Evolutionary conservation across 2,888 invertebrate species (phyloP).

Genomic region (Hydrotaea cyrtoneurina): DNA sequence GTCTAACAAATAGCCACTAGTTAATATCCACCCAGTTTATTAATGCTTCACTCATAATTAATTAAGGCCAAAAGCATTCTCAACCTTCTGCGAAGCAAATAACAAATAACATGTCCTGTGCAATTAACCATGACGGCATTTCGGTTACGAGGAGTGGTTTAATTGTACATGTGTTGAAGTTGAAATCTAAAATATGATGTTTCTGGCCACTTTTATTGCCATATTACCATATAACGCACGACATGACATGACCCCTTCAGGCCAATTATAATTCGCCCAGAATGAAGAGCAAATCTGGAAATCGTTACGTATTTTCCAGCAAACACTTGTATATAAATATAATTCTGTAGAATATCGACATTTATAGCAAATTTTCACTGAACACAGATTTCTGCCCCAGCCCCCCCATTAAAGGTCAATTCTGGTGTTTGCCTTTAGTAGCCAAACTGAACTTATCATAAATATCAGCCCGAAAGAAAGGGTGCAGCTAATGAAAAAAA

Average conservation of each 20-base stretch:
- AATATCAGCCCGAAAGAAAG: background rate
- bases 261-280: conserved; percentile 2
- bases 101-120: background rate
- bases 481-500: background rate
- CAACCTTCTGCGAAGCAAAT: background rate
- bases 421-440: background rate
- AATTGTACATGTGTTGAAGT: background rate
- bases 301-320: conserved; percentile 8
- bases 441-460: background rate
- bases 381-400: conserved; percentile 20
- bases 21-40: background rate
- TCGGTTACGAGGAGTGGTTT: background rate
- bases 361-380: conserved; percentile 19
- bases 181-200: background rate
- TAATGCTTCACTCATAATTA: background rate
- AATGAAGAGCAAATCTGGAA: background rate
- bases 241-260: background rate
- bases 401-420: conserved; percentile 24
- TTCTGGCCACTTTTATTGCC: background rate
- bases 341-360: background rate
- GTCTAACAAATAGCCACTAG: background rate
- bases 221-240: background rate
- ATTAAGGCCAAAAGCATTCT: background rate
- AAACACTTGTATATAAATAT: background rate
- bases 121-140: conserved; percentile 7